Base-by-base conservation (phyloP, 2,888 invertebrate genomes). In the Eurytoma californica region DNA sequence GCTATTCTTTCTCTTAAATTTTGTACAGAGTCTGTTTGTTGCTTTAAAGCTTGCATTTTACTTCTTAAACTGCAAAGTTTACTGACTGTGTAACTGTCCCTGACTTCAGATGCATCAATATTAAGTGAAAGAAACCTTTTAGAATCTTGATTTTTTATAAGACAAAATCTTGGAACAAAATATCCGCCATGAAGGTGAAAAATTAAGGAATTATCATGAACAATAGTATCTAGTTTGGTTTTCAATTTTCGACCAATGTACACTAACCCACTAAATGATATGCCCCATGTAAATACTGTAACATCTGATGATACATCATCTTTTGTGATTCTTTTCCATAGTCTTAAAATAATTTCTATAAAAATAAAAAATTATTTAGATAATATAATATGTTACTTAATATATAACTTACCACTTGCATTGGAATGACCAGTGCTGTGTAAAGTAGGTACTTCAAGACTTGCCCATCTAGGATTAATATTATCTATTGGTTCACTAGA, bases 131-230 rank as follows among this genome's bases (percentile, higher is more conserved):
- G 88, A 89, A 83, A 92, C 88, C 86, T 87, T 82, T 86, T 89
- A 57, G 84, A 84, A 61, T 86, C 88, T 20, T 88, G 87, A 83
- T 87, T 87, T 63, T 84, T 88, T 58, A 88, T 83, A 74, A 92
- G 88, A 82, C 91, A 91, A 83, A 91, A 90, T 20, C 91, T 88
- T 83, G 92, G 92, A 57, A 95, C 95, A 88, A 97, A 98, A 86
- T 94, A 96, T 3, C 97, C 97, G 55, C 96, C 97, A 82, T 95
- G 95, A 93, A 97, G 94, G 91, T 95, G 95, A 90, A 98, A 96
- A 84, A 98, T 94, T 84, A 97, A 91, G 63, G 95, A 94, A 88
- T 95, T 94, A 66, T 92, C 91, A 87, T 92, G 92, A 84, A 96
- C 94, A 85, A 94, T 92, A 75, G 92, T 92, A 3, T 94, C 93